A percentile compares a stretch with the other conserved stretches of the same genome.
phyloP scores from a whole-genome alignment of 2,888 invertebrate species.

The Luffia ferchaultella region DNA sequence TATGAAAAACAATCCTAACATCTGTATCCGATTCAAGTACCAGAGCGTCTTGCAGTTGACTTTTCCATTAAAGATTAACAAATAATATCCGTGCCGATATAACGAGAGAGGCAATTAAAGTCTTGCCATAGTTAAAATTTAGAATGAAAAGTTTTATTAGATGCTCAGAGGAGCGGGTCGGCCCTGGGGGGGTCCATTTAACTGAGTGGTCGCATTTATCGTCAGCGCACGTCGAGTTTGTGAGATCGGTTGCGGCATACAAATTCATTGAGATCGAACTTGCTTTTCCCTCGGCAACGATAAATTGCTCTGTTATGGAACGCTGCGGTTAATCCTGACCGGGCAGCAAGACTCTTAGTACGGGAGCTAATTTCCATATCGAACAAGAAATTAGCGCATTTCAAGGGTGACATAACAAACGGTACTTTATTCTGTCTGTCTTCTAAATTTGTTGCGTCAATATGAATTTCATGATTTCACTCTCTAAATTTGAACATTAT shows the following conservation, averaged over 20 bases:
- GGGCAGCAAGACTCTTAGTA: no score
- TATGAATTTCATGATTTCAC: no score
- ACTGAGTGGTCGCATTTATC: slow-evolving; percentile 45
- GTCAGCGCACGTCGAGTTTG: slow-evolving; percentile 34
- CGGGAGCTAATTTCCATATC: no score
- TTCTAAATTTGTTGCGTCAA: no score
- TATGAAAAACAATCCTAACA: no score
- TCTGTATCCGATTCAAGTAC: no score
- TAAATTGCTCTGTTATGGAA: slow-evolving; percentile 23
- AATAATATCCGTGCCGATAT: neutral
- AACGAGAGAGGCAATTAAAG: neutral
- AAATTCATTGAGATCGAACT: slow-evolving; percentile 37
- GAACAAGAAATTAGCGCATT: no score
- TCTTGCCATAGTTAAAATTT: slow-evolving; percentile 4
- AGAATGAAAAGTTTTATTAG: slow-evolving; percentile 41
- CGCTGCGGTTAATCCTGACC: neutral
- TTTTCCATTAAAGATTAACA: neutral
- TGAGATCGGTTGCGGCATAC: slow-evolving; percentile 34
- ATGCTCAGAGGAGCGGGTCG: slow-evolving; percentile 30
- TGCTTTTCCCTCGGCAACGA: slow-evolving; percentile 38
- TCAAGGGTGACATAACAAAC: no score
- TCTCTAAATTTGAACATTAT: no score
- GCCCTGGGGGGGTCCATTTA: slow-evolving; percentile 34
- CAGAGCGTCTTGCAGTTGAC: neutral
- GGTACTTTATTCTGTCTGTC: no score